These are phyloP conservation scores for Saguinus oedipus DNA, from an alignment of 2,797 vertebrate species.

Conservation along the genomic window DNA sequence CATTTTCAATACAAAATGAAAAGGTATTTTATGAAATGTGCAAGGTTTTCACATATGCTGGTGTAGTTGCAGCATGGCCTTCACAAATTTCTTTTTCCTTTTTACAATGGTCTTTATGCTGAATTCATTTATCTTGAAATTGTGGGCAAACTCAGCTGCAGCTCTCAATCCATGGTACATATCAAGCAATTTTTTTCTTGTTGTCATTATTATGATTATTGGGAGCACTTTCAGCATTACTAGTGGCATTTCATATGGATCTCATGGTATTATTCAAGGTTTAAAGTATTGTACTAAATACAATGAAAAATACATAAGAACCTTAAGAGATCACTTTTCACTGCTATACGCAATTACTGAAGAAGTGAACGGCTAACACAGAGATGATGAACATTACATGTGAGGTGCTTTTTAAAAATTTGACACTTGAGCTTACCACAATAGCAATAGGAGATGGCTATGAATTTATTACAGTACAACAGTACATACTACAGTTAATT, in stretches of 20 bases:
- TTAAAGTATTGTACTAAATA: not conserved
- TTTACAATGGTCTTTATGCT: not conserved
- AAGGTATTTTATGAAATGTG: not conserved
- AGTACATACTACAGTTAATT: not conserved
- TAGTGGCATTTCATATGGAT: not conserved
- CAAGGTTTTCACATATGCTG: not conserved
- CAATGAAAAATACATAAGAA: not conserved
- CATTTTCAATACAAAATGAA: not conserved
- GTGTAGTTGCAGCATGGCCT: not conserved
- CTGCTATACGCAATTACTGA: not conserved
- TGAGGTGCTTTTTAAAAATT: not conserved
- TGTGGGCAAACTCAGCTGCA: not conserved
- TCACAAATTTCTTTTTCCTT: not conserved
- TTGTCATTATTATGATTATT: not conserved
- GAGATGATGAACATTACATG: not conserved
- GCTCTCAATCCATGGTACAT: not conserved
- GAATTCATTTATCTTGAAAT: not conserved
- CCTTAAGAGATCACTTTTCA: not conserved
- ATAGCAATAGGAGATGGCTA: not conserved
- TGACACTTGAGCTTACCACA: not conserved
- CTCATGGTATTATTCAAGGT: not conserved
- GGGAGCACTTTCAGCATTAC: not conserved
- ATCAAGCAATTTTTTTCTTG: not conserved
- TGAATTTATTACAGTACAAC: not conserved
- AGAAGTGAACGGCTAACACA: not conserved